Base-by-base conservation (phyloP, 1,140 invertebrate species). In the Arctopsyche grandis region DNA sequence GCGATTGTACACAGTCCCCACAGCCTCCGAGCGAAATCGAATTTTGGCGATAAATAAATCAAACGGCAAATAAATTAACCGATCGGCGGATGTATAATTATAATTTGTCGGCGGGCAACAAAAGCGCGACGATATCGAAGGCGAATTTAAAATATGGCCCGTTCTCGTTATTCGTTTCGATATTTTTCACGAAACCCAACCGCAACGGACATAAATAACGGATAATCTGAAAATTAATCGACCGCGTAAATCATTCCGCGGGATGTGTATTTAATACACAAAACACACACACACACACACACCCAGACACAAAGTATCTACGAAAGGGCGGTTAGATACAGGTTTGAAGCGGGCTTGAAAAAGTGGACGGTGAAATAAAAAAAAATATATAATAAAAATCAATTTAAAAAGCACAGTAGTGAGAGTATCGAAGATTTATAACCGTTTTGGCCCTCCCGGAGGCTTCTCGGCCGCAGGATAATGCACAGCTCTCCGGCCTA, bases 401-500 rank as follows among this genome's bases (percentile, higher is more conserved):
- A 76, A 76, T 76, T 76, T 63, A 58, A 63, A 56, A 76, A 26
- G 56, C 38, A 7, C 46, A 66, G 24, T 76, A 76, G 74, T 76
- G 74, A 63, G 43, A 71, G 74, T 10, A 58, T 58, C 29, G 74
- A 76, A 76, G 74, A 76, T 76, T 76, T 76, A 76, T 76, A 76
- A 76, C 74, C 48, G 24, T 1, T 12, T 22, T 12, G 21, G 44
- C 21, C 9, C 69, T 21, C 16, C 69, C 26, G 56, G 56, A 22
- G 73, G 77, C 73, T 76, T 76, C 74, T 76, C 74, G 74, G 56
- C 74, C 74, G 74, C 74, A 76, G 66, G 38, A 75, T 81, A 78
- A 81, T 79, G 80, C 77, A 81, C 77, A 73, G 77, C 80, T 70
- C 80, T 79, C 80, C 78, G 44, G 80, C 78, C 78, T 78, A 75